These are phyloP conservation scores for Chymomyza fuscimana DNA, from an alignment of 2,888 invertebrate species.

Conservation along the genomic window DNA sequence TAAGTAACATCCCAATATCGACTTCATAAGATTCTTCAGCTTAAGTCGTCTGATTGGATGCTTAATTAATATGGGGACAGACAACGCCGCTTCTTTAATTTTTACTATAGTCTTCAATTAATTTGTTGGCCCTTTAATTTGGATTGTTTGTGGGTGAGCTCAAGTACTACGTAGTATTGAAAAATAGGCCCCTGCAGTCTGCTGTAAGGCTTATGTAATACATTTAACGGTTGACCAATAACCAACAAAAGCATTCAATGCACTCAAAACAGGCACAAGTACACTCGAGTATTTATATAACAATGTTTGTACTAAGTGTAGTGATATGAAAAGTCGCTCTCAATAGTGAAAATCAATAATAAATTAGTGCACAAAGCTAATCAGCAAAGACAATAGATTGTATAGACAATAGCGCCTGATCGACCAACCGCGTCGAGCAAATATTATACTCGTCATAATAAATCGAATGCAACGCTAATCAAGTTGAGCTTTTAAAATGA, in stretches of 20 bases:
- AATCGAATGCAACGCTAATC: not conserved
- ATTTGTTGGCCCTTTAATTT: conserved; percentile 39
- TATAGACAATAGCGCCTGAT: conserved; percentile 25
- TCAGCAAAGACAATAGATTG: conserved; percentile 42
- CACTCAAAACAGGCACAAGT: conserved; percentile 1
- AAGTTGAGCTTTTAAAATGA: not conserved
- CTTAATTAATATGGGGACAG: not conserved
- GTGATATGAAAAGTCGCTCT: conserved; percentile 18
- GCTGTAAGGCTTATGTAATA: not conserved
- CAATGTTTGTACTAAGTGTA: not conserved
- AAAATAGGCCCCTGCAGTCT: not conserved
- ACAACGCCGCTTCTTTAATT: not conserved
- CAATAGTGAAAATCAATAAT: conserved; percentile 33
- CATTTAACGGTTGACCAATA: conserved; percentile 2
- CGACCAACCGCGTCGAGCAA: conserved; percentile 7
- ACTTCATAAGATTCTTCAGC: not conserved
- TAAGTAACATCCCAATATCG: too few species aligned
- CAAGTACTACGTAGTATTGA: not conserved
- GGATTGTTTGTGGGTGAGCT: not conserved
- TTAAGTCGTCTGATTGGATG: not conserved
- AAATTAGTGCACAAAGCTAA: conserved; percentile 43
- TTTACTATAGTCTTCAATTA: conserved; percentile 37
- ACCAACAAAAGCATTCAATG: not conserved
- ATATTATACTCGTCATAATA: not conserved
- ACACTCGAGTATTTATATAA: not conserved